These are phyloP conservation scores for Dicroscelio sp. DNA, from an alignment of 2,888 invertebrate species.

Conservation along the genomic window DNA sequence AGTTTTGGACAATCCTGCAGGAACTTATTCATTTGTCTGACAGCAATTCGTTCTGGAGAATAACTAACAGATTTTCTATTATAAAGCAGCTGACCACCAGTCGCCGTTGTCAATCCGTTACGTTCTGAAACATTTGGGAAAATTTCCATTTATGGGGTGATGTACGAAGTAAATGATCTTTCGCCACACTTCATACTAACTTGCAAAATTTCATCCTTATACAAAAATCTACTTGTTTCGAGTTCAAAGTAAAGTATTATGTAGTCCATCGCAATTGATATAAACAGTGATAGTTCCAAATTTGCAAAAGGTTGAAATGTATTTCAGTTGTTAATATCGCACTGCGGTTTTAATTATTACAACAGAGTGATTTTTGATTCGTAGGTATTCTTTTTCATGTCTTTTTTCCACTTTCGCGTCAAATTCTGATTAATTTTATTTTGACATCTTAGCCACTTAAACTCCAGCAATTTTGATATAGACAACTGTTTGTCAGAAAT, in stretches of 20 bases:
- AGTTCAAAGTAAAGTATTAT: constrained; percentile 63
- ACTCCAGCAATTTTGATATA: constrained; percentile 21
- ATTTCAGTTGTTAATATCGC: background rate
- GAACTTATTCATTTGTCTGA: constrained; percentile 31
- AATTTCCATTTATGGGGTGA: constrained; percentile 52
- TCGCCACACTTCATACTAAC: constrained; percentile 51
- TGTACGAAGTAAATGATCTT: constrained; percentile 19
- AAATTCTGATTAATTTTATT: constrained; percentile 57
- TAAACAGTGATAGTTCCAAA: background rate
- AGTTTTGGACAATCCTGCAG: constrained; percentile 34
- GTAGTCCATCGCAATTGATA: background rate
- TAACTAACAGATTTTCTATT: constrained; percentile 36
- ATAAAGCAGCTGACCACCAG: constrained; percentile 49
- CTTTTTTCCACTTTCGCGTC: constrained; percentile 42
- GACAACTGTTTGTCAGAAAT: background rate
- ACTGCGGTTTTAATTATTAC: background rate
- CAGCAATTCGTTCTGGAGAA: constrained; percentile 49
- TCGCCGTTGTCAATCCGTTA: constrained; percentile 30
- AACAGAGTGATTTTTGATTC: constrained; percentile 47
- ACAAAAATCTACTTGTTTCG: constrained; percentile 58
- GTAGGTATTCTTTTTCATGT: constrained; percentile 37
- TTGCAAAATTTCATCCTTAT: constrained; percentile 60
- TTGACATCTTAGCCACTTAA: constrained; percentile 41
- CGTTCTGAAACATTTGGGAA: constrained; percentile 42
- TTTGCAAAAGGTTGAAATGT: background rate